phyloP scores from a whole-genome alignment of 2,888 invertebrate species.

The Apamea anceps region DNA sequence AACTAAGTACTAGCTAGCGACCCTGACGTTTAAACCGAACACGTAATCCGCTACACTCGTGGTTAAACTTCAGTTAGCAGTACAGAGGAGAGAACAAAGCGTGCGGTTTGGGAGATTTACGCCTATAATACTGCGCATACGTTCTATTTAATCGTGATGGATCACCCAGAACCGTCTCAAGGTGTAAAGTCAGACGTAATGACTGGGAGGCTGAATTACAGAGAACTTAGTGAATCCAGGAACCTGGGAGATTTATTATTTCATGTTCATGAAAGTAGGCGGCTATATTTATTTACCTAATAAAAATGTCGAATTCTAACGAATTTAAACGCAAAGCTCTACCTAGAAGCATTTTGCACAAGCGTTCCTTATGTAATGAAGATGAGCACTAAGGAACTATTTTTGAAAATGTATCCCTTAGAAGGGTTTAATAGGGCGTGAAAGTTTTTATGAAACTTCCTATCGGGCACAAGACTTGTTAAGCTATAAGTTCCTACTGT shows the following conservation, averaged over 20 bases:
- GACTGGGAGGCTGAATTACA: background rate
- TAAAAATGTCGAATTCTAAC: background rate
- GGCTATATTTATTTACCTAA: background rate
- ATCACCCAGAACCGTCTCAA: conserved; percentile 15
- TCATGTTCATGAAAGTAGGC: background rate
- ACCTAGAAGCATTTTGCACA: background rate
- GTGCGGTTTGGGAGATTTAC: conserved; percentile 39
- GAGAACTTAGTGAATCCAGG: background rate
- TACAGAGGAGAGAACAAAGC: conserved; percentile 24
- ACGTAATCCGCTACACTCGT: conserved; percentile 7
- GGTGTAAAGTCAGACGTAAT: conserved; percentile 22
- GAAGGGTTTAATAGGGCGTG: too few species aligned
- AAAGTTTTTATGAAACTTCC: too few species aligned
- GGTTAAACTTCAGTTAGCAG: conserved; percentile 22
- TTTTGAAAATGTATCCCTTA: background rate
- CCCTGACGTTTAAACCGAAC: conserved; percentile 16
- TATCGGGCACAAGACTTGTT: background rate
- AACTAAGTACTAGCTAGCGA: background rate
- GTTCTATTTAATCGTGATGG: conserved; percentile 34
- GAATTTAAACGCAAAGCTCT: too few species aligned
- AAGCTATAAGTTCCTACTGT: background rate
- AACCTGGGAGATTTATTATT: background rate
- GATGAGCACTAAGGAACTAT: background rate
- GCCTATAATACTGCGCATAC: conserved; percentile 17
- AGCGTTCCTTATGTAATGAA: background rate